A percentile compares a stretch with the other conserved stretches of the same genome.
These are phyloP conservation scores for Phalera bucephala DNA, from an alignment of 2,888 invertebrate species.

Conservation along the genomic window DNA sequence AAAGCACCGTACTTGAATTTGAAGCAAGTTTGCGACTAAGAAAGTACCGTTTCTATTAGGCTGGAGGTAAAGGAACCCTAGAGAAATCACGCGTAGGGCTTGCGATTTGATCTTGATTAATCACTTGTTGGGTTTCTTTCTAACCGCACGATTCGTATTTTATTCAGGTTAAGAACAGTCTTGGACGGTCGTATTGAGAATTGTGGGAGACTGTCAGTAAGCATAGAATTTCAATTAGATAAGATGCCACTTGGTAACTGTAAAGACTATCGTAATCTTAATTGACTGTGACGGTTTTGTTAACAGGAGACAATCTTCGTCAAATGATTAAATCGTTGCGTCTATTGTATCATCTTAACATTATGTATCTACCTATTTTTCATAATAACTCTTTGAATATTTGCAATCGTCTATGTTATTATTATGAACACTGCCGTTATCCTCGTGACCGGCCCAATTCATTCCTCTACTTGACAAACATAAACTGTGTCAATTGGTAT, in stretches of 20 bases:
- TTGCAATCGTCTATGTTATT: no score
- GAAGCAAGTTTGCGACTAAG: not conserved
- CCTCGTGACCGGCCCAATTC: conserved; percentile 5
- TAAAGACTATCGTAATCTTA: no score
- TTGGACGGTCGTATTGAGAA: not conserved
- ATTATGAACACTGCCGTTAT: no score
- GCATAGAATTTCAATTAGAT: no score
- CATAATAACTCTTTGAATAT: no score
- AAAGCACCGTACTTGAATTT: not conserved
- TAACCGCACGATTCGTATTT: not conserved
- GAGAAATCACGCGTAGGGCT: not conserved
- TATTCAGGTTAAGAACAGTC: not conserved
- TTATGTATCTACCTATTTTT: no score
- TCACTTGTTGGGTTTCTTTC: conserved; percentile 1
- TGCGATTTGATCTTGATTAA: not conserved
- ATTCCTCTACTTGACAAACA: conserved; percentile 19
- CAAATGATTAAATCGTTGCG: no score
- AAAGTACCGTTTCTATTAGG: conserved; percentile 1
- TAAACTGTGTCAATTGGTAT: conserved; percentile 8
- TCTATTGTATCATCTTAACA: no score
- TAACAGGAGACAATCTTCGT: no score
- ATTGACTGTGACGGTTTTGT: no score
- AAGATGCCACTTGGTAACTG: no score
- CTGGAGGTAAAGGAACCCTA: not conserved
- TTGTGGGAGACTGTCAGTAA: not conserved